Conservation (phyloP, 2,797 vertebrate species). For the Zenarchopterus dispar region DNA sequence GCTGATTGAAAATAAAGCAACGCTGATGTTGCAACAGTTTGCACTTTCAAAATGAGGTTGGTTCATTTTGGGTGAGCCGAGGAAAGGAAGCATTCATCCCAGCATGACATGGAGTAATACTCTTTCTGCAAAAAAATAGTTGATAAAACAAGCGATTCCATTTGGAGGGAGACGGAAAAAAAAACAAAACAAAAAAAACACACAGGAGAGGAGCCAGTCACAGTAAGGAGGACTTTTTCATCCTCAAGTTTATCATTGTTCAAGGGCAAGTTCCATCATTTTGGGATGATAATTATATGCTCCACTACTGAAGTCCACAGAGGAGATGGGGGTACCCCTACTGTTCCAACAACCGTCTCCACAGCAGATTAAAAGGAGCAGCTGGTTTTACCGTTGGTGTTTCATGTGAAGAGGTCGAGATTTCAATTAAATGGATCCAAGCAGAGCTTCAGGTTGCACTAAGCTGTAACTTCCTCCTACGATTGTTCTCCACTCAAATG, state of each 20-base stretch:
- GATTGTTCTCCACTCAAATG: constrained; percentile 37
- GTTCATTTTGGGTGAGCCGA: constrained; percentile 56
- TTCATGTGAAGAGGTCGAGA: constrained; percentile 40
- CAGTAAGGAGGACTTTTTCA: constrained; percentile 26
- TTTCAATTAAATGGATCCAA: constrained; percentile 36
- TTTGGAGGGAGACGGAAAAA: constrained; percentile 9
- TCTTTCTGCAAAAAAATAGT: constrained; percentile 61
- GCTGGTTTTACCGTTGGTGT: constrained; percentile 19
- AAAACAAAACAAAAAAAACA: constrained; percentile 37
- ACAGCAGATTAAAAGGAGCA: constrained; percentile 15
- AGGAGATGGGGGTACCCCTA: constrained; percentile 9
- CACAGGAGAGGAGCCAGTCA: constrained; percentile 54
- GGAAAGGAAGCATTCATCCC: constrained; percentile 58
- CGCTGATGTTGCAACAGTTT: constrained; percentile 50
- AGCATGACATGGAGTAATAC: constrained; percentile 57
- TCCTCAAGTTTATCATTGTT: constrained; percentile 30
- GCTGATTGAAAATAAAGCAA: constrained; percentile 54
- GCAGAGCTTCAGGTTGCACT: neutral
- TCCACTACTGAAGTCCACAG: constrained; percentile 12
- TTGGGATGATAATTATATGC: constrained; percentile 17
- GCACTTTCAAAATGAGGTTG: constrained; percentile 52
- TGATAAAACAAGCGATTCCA: constrained; percentile 48
- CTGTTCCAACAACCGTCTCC: constrained; percentile 23
- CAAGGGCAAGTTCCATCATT: constrained; percentile 11
- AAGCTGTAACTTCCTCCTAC: constrained; percentile 22